Base-by-base conservation (phyloP, 2,797 vertebrate species). In the Gymnothorax javanicus region DNA sequence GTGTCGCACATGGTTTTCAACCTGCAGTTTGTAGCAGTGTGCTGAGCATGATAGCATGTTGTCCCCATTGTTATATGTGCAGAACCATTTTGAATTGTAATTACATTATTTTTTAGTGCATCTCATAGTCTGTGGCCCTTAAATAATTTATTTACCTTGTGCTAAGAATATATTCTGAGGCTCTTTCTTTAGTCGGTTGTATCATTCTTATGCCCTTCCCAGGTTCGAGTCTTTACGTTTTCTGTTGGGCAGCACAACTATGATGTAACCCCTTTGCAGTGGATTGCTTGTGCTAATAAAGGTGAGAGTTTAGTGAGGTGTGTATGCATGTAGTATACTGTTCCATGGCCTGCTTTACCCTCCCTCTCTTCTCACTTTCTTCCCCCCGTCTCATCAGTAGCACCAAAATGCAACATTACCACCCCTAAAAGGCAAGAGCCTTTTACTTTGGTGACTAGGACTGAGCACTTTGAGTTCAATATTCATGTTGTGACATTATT, bases 271-370 rank as follows among this genome's bases (percentile, higher is more conserved):
- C 98, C 99, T 0, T 94, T 99, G 89, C 99, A 99, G 93, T 99
- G 98, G 99, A 99, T 99, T 90, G 99, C 99, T 11, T 99, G 99
- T 2, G 96, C 98, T 89, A 99, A 99, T 94, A 99, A 99, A 97
- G 99, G 98, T 99, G 91, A 94, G 91, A 9, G 27, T 8, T 25
- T 12, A 20, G 58, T 25, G 33, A 9, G 58, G 25, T 62, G 59
- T 62, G 59, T 62, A 15, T 13, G 11, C 59, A 15, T 13, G 59
- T 15, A 17, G 7, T 64, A 64, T 23, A 33, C 43, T 7, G 23
- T 64, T 64, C 17, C 17, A 64, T 64, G 62, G 23, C 17, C 20
- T 6, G 23, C 60, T 62, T 20, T 62, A 20, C 60, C 60, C 13
- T 62, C 60, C 60, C 60, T 62, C 23, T 62, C 17, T 15, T 62